A percentile compares a stretch with the other conserved stretches of the same genome.
phyloP scores from a whole-genome alignment of 2,113 vertebrate genomes.

The Phycodurus eques region DNA sequence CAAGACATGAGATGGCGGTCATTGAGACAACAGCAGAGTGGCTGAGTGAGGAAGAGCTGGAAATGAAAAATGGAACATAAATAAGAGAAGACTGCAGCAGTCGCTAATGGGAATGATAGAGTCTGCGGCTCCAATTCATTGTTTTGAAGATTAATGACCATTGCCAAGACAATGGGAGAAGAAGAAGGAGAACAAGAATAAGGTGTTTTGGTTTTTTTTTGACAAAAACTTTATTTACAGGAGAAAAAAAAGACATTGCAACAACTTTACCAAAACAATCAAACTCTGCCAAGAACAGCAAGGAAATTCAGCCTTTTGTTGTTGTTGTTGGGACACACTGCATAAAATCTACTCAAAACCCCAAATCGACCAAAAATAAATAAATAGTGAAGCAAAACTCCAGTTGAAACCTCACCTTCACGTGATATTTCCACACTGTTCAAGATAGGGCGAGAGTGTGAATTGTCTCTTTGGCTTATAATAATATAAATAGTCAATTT shows the following conservation, averaged over 20 bases:
- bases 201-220: background rate
- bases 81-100: slow-evolving; percentile 57
- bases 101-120: slow-evolving; percentile 65
- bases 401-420: too few species aligned
- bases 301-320: background rate
- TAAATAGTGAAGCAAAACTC: background rate
- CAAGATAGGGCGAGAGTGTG: too few species aligned
- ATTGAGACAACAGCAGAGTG: slow-evolving; percentile 53
- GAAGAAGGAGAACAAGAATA: slow-evolving; percentile 11
- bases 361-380: background rate
- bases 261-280: background rate
- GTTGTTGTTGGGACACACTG: background rate
- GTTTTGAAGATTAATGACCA: slow-evolving; percentile 64
- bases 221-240: background rate
- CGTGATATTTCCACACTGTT: background rate
- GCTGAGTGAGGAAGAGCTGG: slow-evolving; percentile 38
- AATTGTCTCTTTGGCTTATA: too few species aligned
- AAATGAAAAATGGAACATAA: slow-evolving; percentile 59
- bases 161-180: slow-evolving; percentile 40
- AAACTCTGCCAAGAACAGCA: background rate
- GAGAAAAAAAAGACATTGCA: background rate
- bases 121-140: slow-evolving; percentile 65
- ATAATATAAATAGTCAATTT: background rate
- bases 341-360: background rate
- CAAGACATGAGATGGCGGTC: slow-evolving; percentile 54